Evolutionary conservation across 2,113 vertebrate species (phyloP), one percentile per base, ranked within the genome.

Genomic region (Poeciliopsis occidentalis): DNA sequence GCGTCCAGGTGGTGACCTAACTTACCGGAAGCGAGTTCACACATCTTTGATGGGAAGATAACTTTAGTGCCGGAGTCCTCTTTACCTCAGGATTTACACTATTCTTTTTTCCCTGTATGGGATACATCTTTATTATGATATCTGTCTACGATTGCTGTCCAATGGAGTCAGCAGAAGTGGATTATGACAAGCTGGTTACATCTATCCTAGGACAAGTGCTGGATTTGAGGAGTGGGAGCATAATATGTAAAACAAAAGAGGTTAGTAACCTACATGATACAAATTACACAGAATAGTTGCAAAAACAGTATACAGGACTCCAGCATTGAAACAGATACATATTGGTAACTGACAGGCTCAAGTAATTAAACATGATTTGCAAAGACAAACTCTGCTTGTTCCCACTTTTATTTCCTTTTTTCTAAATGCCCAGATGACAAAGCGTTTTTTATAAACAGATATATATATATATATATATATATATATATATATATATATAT

Each of bases 1-100:
- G 73, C 70, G 83, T 67, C 39, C 82, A 87, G 78, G 84, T 86
- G 82, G 78, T 84, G 79, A 81, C 80, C 88, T 54, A 73, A 79
- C 68, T 67, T 74, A 39, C 34, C 72, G 64, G 37, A 44, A 75
- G 54, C 26, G 0, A 26, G 60, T 80, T 72, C 60, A 61, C 64
- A 29, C 60, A 66, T 75, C 75, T 66, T 39, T 11, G 60, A 68
- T 68, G 47, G 61, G 75, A 12, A 17, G 67, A 60, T 67, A n/a
- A 13, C 61, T 31, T 78, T 41, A 2, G 1, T 60, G 44, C 80
- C 78, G 63, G 54, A 60, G 37, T 32, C 6, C n/a, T 61, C 47
- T 31, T 71, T 41, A 17, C 62, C 62, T 19, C 44, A 6, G n/a
- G 57, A n/a, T 67, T 44, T 44, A 41, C 22, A 67, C 37, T 13